Evolutionary conservation across 2,888 invertebrate genomes (phyloP), one percentile per base, ranked within the genome.

Genomic region (Hermodice carunculata): DNA sequence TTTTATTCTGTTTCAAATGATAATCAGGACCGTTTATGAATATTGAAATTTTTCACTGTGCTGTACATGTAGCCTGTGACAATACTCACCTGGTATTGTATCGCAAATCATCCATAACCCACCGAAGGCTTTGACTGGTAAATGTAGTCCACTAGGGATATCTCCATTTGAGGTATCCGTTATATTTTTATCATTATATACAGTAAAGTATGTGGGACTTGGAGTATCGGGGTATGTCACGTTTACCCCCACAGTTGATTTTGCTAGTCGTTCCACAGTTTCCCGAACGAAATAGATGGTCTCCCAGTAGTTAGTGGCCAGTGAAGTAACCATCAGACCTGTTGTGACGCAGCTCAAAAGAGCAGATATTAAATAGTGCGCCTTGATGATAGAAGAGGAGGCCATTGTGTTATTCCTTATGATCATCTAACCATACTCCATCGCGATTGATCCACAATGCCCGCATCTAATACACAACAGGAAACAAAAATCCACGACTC

Each of bases 81-180:
- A 46, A 14, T 19, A 58, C 46, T n/a, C 49, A 59, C 59, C 59
- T 59, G 59, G 46, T 31, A 59, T 31, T 17, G 59, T 48, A 59
- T 59, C 59, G 32, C 59, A 59, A 24, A 49, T 59, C 34, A 34
- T 37, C 59, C 59, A 59, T n/a, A 59, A 49, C 5, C 59, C 48
- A 22, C 59, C 59, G n/a, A 31, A 44, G n/a, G 34, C 49, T 22
- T 46, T 32, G 29, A 49, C 49, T 3, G 59, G 49, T 19, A 59
- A 37, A 40, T 59, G 59, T 2, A 49, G 37, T 22, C 34, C 28
- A 17, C 34, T 26, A 24, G 59, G 49, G 24, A 49, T 49, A n/a
- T n/a, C n/a, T n/a, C n/a, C n/a, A n/a, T n/a, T n/a, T n/a, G n/a
- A n/a, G n/a, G n/a, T n/a, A n/a, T n/a, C n/a, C n/a, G n/a, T n/a